Evolutionary conservation across 1,140 invertebrate genomes (phyloP).

Genomic region (Holcopasites calliopsidis): DNA sequence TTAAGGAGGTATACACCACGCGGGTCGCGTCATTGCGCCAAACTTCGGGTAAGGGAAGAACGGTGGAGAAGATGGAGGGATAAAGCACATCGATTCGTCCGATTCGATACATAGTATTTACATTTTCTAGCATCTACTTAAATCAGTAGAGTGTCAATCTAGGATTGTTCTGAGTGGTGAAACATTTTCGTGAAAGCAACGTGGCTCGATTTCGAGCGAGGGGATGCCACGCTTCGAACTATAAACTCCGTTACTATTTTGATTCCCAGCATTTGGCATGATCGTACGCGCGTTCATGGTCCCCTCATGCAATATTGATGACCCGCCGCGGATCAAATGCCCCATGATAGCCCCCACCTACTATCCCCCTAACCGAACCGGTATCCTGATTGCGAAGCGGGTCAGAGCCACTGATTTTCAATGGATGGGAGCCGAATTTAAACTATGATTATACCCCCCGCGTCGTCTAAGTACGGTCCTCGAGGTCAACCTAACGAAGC

Average conservation of each 20-base stretch:
- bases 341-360: conserved; percentile 73
- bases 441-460: conserved; percentile 79
- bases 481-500: conserved; percentile 75
- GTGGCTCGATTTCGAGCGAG: neutral
- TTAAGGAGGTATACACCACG: conserved; percentile 58
- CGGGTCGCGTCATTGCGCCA: conserved; percentile 50
- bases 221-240: conserved; percentile 46
- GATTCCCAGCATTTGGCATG: conserved; percentile 74
- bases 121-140: too few relatives aligned
- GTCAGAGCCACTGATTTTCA: conserved; percentile 79
- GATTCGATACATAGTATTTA: too few relatives aligned
- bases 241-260: conserved; percentile 71
- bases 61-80: conserved; percentile 35
- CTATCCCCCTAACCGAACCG: conserved; percentile 66
- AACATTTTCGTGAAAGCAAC: too few relatives aligned
- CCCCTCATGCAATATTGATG: conserved; percentile 80
- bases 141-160: too few relatives aligned
- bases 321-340: conserved; percentile 76
- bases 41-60: conserved; percentile 33
- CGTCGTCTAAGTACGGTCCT: conserved; percentile 78
- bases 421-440: conserved; percentile 79
- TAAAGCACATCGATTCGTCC: conserved; percentile 45
- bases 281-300: conserved; percentile 70
- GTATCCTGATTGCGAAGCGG: conserved; percentile 77
- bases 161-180: too few relatives aligned